Percentiles rank a stretch among this genome's conserved stretches.
Conservation (phyloP, 2,888 invertebrate genomes). For the Tipula confusa region DNA sequence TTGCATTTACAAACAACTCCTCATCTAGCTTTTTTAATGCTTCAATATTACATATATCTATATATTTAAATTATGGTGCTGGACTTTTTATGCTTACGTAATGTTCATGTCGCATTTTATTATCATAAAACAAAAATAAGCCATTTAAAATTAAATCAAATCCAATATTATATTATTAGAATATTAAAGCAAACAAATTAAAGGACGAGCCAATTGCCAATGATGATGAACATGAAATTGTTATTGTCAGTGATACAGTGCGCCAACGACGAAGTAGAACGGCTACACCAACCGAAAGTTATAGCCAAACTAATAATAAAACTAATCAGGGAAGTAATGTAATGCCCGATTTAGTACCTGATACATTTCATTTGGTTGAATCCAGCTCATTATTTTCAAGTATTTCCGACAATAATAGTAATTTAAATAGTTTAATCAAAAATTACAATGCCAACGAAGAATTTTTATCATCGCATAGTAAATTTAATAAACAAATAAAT, state of each 20-base stretch:
- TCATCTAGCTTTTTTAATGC: neutral
- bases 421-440: slow-evolving; percentile 39
- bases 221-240: slow-evolving; percentile 56
- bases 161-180: neutral
- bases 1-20: neutral
- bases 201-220: neutral
- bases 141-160: no score
- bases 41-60: neutral
- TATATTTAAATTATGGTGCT: neutral
- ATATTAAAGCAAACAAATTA: neutral
- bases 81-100: neutral
- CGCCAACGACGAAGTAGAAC: slow-evolving; percentile 52
- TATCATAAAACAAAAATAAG: neutral
- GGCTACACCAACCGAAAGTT: slow-evolving; percentile 41
- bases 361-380: slow-evolving; percentile 61
- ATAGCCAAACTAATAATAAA: slow-evolving; percentile 36
- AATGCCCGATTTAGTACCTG: slow-evolving; percentile 52
- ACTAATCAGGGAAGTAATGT: slow-evolving; percentile 45
- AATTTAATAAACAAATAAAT: no score
- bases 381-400: slow-evolving; percentile 66
- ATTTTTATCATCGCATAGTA: no score
- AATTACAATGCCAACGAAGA: slow-evolving; percentile 35
- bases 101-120: neutral
- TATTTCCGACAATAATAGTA: slow-evolving; percentile 55
- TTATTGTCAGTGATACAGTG: slow-evolving; percentile 59